Conservation (phyloP, 2,888 invertebrate genomes). For the Dryobotodes eremita region DNA sequence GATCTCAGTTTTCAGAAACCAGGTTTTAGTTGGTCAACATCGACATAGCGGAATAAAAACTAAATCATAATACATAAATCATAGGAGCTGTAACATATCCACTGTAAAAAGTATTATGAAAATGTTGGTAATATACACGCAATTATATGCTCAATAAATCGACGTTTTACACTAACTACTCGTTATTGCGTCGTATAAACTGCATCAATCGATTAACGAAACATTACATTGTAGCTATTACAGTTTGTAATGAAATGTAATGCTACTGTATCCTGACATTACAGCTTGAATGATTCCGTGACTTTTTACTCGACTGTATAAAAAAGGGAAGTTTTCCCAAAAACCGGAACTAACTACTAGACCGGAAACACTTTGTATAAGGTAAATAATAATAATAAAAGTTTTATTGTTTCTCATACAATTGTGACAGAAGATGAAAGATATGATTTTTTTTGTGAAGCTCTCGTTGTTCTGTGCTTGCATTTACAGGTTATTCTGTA, state of each 20-base stretch:
- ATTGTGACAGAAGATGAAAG: too few relatives aligned
- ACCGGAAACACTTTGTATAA: too few relatives aligned
- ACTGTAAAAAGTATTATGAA: constrained; percentile 11
- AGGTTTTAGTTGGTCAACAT: too few relatives aligned
- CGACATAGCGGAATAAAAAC: background rate
- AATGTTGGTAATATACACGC: constrained; percentile 13
- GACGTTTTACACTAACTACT: constrained; percentile 5
- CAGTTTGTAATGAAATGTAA: constrained; percentile 9
- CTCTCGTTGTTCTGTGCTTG: too few relatives aligned
- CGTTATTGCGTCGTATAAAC: background rate
- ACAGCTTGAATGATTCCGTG: background rate
- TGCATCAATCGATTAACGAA: constrained; percentile 7
- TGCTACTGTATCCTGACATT: background rate
- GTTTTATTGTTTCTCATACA: too few relatives aligned
- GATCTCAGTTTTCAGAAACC: too few relatives aligned
- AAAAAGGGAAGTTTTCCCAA: background rate
- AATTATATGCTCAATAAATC: background rate
- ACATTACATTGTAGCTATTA: constrained; percentile 9
- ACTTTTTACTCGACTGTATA: background rate
- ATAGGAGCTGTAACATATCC: background rate
- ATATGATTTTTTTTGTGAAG: too few relatives aligned
- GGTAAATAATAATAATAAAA: too few relatives aligned
- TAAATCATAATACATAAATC: background rate
- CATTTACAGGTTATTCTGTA: too few relatives aligned
- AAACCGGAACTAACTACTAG: too few relatives aligned